Base-by-base conservation (phyloP, 2,113 vertebrate species). In the Agelaius phoeniceus region DNA sequence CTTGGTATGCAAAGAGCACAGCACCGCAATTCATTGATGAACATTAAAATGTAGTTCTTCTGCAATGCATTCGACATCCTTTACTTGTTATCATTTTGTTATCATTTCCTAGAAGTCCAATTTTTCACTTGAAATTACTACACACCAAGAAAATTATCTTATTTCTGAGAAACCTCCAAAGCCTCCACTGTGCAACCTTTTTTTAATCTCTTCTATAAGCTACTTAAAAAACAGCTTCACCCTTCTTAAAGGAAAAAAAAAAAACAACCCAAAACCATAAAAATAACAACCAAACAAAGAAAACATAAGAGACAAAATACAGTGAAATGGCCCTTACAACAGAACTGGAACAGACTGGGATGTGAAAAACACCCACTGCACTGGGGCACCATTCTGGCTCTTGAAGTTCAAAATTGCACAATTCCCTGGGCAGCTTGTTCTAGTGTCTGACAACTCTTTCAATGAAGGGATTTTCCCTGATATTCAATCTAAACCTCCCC, bases 101-200 rank as follows among this genome's bases (percentile, higher is more conserved):
- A 28, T 72, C 9, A 24, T 62, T 95, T 86, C 57, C 33, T 67
- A 93, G 72, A 88, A 96, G 91, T 74, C 11, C 8, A 77, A 2
- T 80, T 86, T 93, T 91, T 87, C 59, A 63, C 35, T 39, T 66
- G 62, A 91, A 89, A 87, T 90, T 85, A 85, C 78, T 74, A 33
- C 39, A 76, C 22, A 85, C 23, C 1, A 7, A 85, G 78, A 91
- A 96, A 93, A 95, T 69, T 39, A 59, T 71, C 41, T 83, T 76
- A 44, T 44, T 95, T 85, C 74, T 51, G 23, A 87, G 84, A 93
- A 76, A 5, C 10, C 22, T 84, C 31, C 20, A 54, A 93, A 76
- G 5, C 11, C 20, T 84, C 28, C 20, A 54, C 52, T 41, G 7
- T 82, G 39, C n/a, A 90, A 26, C 13, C 15, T 52, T 77, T 79